Percentiles rank a stretch among this genome's conserved stretches.
Conservation (phyloP, 1,140 invertebrate genomes). For the Aethina tumida region DNA sequence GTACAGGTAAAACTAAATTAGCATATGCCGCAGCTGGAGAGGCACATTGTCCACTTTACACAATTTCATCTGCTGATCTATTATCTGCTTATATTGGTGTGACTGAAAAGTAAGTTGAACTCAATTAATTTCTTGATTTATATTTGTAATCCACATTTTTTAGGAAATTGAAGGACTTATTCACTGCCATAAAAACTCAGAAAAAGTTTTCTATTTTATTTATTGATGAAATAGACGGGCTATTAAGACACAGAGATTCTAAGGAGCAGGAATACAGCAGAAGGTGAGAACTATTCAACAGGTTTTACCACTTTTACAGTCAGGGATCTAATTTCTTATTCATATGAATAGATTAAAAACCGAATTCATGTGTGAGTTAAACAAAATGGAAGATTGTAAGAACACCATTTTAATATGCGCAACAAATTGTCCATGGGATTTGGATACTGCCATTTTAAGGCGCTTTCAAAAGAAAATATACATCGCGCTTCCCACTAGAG, state of each 20-base stretch:
- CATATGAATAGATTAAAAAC: constrained; percentile 40
- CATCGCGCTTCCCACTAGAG: constrained; percentile 44
- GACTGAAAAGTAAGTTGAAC: constrained; percentile 44
- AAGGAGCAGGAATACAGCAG: constrained; percentile 43
- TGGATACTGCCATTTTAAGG: constrained; percentile 49
- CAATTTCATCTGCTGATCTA: constrained; percentile 44
- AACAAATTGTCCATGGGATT: constrained; percentile 57
- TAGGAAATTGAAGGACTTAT: constrained; percentile 20
- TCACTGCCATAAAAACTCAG: constrained; percentile 35
- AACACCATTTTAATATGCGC: constrained; percentile 45
- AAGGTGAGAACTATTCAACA: constrained; percentile 23
- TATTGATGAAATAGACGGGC: constrained; percentile 50
- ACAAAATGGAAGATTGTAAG: constrained; percentile 33
- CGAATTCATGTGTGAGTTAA: constrained; percentile 44
- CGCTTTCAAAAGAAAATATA: constrained; percentile 50
- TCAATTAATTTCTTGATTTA: constrained; percentile 2
- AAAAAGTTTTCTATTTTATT: constrained; percentile 40
- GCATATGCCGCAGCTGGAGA: constrained; percentile 48
- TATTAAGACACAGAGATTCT: constrained; percentile 41
- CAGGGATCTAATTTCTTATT: constrained; percentile 5
- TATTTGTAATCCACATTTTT: constrained; percentile 7
- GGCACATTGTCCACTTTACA: constrained; percentile 40
- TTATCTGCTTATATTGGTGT: constrained; percentile 46
- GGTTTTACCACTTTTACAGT: constrained; percentile 1
- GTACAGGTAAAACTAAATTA: constrained; percentile 60